phyloP scores from a whole-genome alignment of 2,113 vertebrate genomes.

The Cyprinodon variegatus region DNA sequence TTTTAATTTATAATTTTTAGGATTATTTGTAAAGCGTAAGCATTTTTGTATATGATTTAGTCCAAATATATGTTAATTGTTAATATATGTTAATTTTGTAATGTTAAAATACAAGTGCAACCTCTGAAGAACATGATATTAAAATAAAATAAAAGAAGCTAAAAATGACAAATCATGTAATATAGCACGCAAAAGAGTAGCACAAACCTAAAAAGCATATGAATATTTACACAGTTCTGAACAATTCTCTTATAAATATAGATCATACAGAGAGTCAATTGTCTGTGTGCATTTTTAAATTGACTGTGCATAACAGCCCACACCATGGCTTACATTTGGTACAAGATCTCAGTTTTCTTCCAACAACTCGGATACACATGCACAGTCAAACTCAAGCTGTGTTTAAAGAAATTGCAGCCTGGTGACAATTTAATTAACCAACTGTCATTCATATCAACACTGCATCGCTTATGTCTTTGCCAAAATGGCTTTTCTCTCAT shows the following conservation, averaged over 20 bases:
- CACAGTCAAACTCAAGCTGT: slow-evolving; percentile 30
- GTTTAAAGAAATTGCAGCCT: slow-evolving; percentile 56
- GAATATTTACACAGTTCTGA: neutral
- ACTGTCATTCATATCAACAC: slow-evolving; percentile 63
- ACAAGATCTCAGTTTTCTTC: slow-evolving; percentile 39
- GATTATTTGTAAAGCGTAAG: no score
- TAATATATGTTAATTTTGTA: neutral
- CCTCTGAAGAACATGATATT: neutral
- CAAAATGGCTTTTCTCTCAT: slow-evolving; percentile 64
- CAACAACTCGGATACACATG: slow-evolving; percentile 26
- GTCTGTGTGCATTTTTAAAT: slow-evolving; percentile 23
- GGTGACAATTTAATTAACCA: slow-evolving; percentile 70
- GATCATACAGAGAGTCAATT: neutral
- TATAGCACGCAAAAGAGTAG: neutral
- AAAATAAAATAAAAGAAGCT: neutral
- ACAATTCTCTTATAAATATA: neutral
- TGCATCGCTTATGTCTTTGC: slow-evolving; percentile 48
- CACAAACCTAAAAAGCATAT: neutral
- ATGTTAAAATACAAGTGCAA: neutral
- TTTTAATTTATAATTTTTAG: no score
- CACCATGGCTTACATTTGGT: slow-evolving; percentile 15
- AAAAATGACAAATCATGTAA: neutral
- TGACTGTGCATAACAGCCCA: slow-evolving; percentile 26
- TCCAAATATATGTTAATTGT: no score
- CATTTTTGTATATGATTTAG: no score